phyloP scores from a whole-genome alignment of 2,888 invertebrate genomes.

The Rhagophthalmus giganteus region DNA sequence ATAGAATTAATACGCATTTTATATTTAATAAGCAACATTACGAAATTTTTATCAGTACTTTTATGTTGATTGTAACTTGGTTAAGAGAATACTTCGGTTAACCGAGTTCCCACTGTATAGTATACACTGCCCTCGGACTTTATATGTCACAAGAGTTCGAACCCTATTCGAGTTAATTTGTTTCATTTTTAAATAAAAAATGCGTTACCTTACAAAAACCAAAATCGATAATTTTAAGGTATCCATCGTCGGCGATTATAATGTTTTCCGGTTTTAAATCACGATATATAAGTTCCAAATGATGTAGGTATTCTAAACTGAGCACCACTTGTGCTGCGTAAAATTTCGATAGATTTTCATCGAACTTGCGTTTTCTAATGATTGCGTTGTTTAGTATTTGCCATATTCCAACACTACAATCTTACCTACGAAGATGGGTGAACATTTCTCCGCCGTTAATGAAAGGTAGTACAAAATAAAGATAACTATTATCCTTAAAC shows the following conservation, averaged over 20 bases:
- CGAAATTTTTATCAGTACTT: no score
- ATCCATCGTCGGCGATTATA: slow-evolving; percentile 76
- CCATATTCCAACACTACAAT: no score
- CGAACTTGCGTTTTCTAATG: slow-evolving; percentile 58
- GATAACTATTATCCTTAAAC: slow-evolving; percentile 81
- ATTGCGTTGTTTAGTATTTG: background rate
- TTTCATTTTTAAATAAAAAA: no score
- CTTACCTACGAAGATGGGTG: slow-evolving; percentile 65
- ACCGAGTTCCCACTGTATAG: no score
- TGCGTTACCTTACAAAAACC: slow-evolving; percentile 80
- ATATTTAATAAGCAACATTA: no score
- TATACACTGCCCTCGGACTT: background rate
- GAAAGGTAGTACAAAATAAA: slow-evolving; percentile 85
- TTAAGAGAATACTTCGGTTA: no score
- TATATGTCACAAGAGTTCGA: background rate
- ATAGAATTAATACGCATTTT: no score
- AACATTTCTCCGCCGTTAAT: slow-evolving; percentile 88
- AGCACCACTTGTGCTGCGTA: slow-evolving; percentile 89
- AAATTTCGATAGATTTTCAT: slow-evolving; percentile 80
- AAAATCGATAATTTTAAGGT: slow-evolving; percentile 89
- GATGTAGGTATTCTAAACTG: slow-evolving; percentile 90
- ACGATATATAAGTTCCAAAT: slow-evolving; percentile 82
- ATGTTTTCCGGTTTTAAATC: slow-evolving; percentile 94
- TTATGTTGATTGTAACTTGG: no score
- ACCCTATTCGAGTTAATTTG: no score